Evolutionary conservation across 2,797 vertebrate genomes (phyloP).

Genomic region (Caiman crocodilus): DNA sequence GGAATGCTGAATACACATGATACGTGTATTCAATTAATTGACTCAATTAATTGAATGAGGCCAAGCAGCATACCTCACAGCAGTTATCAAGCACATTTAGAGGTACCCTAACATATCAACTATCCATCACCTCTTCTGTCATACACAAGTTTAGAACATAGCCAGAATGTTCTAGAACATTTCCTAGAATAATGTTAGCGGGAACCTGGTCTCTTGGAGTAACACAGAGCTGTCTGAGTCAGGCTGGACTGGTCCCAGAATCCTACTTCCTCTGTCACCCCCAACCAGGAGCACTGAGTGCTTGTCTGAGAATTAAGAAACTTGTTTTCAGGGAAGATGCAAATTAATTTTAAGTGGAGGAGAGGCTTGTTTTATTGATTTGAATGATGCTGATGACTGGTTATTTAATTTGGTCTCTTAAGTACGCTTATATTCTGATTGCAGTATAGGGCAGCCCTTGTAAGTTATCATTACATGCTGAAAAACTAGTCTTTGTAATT

Average conservation of each 20-base stretch:
- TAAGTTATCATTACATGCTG: slow-evolving; percentile 40
- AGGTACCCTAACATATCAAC: not conserved
- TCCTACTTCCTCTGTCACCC: not conserved
- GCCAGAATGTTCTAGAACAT: not conserved
- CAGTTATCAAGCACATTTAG: too few relatives aligned
- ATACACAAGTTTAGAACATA: not conserved
- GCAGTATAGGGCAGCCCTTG: slow-evolving; percentile 2
- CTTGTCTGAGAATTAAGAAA: not conserved
- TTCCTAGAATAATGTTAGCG: not conserved
- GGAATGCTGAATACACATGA: too few relatives aligned
- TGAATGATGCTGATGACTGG: slow-evolving; percentile 20
- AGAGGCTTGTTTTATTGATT: slow-evolving; percentile 41
- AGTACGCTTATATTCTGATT: slow-evolving; percentile 48
- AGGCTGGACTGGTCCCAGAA: not conserved
- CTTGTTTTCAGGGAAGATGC: not conserved
- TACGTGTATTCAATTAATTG: too few relatives aligned
- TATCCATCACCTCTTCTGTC: not conserved
- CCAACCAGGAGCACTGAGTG: not conserved
- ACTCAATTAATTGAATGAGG: not conserved
- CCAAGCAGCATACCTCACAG: too few relatives aligned
- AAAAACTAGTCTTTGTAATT: slow-evolving; percentile 68
- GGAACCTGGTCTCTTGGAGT: not conserved
- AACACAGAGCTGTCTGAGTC: not conserved
- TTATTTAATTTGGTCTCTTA: slow-evolving; percentile 67
- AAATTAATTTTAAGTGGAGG: slow-evolving; percentile 22